A percentile compares a stretch with the other conserved stretches of the same genome.
Conservation (phyloP, 2,113 vertebrate species). For the Semicossyphus pulcher region DNA sequence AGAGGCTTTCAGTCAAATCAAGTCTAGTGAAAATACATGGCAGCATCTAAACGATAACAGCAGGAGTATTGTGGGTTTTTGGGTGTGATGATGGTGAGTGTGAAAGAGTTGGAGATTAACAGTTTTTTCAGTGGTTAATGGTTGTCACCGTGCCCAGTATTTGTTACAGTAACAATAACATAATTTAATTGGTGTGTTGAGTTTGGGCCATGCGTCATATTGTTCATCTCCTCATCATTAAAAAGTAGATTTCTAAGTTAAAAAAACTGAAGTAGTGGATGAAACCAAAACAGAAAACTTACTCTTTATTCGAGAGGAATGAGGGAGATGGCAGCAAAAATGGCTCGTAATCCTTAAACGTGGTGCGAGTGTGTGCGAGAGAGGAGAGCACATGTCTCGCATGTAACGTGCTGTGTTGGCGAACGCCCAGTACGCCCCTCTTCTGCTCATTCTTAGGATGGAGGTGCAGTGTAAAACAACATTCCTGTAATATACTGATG, state of each 20-base stretch:
- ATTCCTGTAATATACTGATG: slow-evolving; percentile 1
- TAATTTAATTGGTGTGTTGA: background rate
- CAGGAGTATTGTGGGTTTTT: background rate
- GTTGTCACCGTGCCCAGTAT: slow-evolving; percentile 9
- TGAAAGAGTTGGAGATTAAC: slow-evolving; percentile 35
- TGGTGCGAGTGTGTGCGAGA: background rate
- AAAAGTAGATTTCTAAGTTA: slow-evolving; percentile 13
- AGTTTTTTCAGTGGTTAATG: background rate
- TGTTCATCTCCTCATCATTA: background rate
- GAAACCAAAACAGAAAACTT: background rate
- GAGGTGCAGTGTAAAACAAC: slow-evolving; percentile 22
- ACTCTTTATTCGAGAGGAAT: slow-evolving; percentile 21
- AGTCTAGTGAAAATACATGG: slow-evolving; percentile 15
- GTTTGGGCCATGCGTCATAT: slow-evolving; percentile 9
- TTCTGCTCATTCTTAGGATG: slow-evolving; percentile 32
- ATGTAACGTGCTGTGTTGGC: slow-evolving; percentile 68
- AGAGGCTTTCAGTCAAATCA: slow-evolving; percentile 22
- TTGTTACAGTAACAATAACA: slow-evolving; percentile 7
- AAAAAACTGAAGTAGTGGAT: background rate
- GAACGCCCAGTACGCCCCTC: slow-evolving; percentile 58
- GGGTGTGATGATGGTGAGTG: slow-evolving; percentile 12
- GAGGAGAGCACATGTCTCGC: slow-evolving; percentile 63
- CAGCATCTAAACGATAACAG: slow-evolving; percentile 11
- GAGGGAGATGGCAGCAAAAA: slow-evolving; percentile 17
- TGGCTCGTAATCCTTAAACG: slow-evolving; percentile 17